Percentiles rank a stretch among this genome's conserved stretches.
phyloP scores from a whole-genome alignment of 2,113 vertebrate species.

The Rynchops niger region DNA sequence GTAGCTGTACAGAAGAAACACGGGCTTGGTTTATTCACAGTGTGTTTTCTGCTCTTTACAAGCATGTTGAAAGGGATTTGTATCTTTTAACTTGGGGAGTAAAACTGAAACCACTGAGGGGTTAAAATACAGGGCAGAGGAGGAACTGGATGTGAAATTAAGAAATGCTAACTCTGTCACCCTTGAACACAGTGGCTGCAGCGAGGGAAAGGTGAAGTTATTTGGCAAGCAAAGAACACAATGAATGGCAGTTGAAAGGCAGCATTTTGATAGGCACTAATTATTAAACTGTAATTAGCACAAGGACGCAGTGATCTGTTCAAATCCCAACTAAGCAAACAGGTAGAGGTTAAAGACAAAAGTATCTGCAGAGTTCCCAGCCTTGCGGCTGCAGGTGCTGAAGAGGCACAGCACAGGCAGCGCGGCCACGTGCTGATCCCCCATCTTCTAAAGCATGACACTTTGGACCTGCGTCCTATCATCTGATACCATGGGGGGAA shows the following conservation, averaged over 20 bases:
- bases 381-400: neutral
- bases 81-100: neutral
- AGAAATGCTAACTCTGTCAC: constrained; percentile 16
- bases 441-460: neutral
- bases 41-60: neutral
- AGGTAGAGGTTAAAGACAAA: constrained; percentile 32
- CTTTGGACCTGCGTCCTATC: neutral
- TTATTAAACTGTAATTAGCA: constrained; percentile 67
- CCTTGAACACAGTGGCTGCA: constrained; percentile 6
- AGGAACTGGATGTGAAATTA: constrained; percentile 39
- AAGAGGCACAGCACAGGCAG: neutral
- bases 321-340: constrained; percentile 38
- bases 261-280: constrained; percentile 58
- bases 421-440: fast-evolving
- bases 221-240: constrained; percentile 39
- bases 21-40: neutral
- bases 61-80: neutral
- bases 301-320: constrained; percentile 28
- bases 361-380: neutral
- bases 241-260: constrained; percentile 48
- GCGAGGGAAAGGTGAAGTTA: constrained; percentile 35
- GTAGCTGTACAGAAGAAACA: neutral
- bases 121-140: neutral
- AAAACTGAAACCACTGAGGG: neutral
- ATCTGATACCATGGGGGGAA: neutral